Percentiles rank a stretch among this genome's conserved stretches.
Conservation (phyloP, 2,113 vertebrate genomes). For the Stegastes partitus region DNA sequence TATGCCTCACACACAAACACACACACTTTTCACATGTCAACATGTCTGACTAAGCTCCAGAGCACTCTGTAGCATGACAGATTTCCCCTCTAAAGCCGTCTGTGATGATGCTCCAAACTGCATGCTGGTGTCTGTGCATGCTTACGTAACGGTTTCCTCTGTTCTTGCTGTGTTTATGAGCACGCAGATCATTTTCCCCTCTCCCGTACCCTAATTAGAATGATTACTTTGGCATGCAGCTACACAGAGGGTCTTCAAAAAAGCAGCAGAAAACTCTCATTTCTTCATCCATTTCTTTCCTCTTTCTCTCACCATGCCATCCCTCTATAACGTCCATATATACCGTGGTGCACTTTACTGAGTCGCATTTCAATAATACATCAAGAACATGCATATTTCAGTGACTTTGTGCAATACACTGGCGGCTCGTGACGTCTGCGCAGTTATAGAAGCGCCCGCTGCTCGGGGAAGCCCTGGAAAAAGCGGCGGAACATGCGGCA, state of each 20-base stretch:
- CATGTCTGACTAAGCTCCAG: conserved; percentile 27
- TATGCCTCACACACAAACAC: conserved; percentile 4
- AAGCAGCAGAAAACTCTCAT: neutral
- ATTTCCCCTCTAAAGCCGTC: conserved; percentile 41
- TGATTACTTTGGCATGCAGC: conserved; percentile 45
- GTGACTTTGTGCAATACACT: conserved; percentile 34
- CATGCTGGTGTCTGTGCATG: neutral
- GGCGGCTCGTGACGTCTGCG: conserved; percentile 6
- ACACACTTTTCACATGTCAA: conserved; percentile 24
- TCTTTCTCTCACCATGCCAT: neutral
- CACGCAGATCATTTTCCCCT: conserved; percentile 41
- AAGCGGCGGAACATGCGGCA: neutral
- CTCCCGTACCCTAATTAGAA: conserved; percentile 54
- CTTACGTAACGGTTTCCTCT: conserved; percentile 67
- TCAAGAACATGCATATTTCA: conserved; percentile 63
- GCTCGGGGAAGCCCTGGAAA: conserved; percentile 49
- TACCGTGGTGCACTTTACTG: conserved; percentile 9
- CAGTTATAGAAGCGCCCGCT: conserved; percentile 25
- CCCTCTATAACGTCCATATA: conserved; percentile 7
- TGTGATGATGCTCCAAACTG: conserved; percentile 17
- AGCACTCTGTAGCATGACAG: conserved; percentile 20
- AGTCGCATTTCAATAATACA: conserved; percentile 63
- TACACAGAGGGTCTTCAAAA: conserved; percentile 12
- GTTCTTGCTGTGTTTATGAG: conserved; percentile 55
- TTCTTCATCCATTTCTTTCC: neutral